These are phyloP conservation scores for Lichenostomus cassidix DNA, from an alignment of 2,113 vertebrate species.

Conservation along the genomic window DNA sequence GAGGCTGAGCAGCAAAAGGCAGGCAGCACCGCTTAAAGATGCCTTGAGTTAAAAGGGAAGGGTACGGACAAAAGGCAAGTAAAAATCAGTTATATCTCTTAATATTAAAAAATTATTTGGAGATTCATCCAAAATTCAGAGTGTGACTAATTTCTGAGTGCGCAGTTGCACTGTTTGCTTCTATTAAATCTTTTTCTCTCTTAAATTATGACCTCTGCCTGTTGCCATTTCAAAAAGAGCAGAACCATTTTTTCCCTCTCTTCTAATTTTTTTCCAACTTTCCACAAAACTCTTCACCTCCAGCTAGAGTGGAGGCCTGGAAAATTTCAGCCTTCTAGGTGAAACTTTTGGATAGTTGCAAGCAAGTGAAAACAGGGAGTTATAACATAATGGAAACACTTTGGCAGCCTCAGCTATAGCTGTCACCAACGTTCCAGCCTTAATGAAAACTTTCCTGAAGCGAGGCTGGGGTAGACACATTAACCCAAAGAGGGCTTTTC, in stretches of 20 bases:
- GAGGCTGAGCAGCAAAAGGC: neutral
- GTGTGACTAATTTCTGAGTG: neutral
- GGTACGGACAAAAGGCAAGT: neutral
- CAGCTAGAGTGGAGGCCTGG: slow-evolving; percentile 26
- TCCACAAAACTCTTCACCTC: slow-evolving; percentile 4
- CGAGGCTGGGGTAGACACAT: neutral
- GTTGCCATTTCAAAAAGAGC: neutral
- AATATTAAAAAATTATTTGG: neutral
- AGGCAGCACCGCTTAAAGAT: neutral
- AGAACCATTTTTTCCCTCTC: neutral
- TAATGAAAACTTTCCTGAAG: slow-evolving; percentile 67
- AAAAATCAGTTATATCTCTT: neutral
- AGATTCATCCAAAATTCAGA: neutral
- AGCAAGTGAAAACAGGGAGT: slow-evolving; percentile 40
- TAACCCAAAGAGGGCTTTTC: neutral
- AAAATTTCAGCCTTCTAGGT: slow-evolving; percentile 57
- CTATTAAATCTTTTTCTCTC: neutral
- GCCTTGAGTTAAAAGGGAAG: neutral
- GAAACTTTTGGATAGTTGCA: slow-evolving; percentile 45
- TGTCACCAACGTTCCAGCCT: neutral
- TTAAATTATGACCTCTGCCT: neutral
- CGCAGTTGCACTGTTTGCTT: neutral
- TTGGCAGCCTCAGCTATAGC: slow-evolving; percentile 8
- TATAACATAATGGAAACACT: slow-evolving; percentile 61
- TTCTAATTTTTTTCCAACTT: neutral